Evolutionary conservation across 1,140 invertebrate species (phyloP), one percentile per base, ranked within the genome.

Genomic region (Oedothorax gibbosus): DNA sequence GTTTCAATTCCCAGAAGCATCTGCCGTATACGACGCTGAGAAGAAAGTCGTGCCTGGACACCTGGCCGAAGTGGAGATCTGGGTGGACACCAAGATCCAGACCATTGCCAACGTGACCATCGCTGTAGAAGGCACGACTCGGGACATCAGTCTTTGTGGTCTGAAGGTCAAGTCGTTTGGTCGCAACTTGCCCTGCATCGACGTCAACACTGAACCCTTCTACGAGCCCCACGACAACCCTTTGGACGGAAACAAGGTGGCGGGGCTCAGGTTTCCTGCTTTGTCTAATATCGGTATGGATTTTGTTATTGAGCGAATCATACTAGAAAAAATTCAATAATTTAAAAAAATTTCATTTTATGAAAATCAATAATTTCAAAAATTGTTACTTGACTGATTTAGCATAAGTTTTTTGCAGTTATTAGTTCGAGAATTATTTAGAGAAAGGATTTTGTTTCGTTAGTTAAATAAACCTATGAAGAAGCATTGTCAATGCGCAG

Each of bases 241-340:
- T 0, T 54, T 80, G 10, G 85, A 87, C 18, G 82, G 86, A 15
- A 88, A 87, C 54, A 86, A 80, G 18, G 71, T 78, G 14, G 87
- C 87, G 3, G 76, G 68, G 15, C 57, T 88, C 0, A 79, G 68
- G 10, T 85, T 88, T 53, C 57, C 87, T 5, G 85, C 75, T 7
- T 50, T 88, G 7, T 85, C 87, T 10, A 88, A 88, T 71, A 56
- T 87, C 49, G 87, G 87, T 86, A 78, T 73, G 86, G 35, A 80
- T 35, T 6, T 20, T 21, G 9, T 11, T 56, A 21, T 11, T 18
- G 18, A 35, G 35, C 2, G 1, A 35, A 35, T 35, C 35, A 35
- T 35, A 35, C 5, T 35, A n/a, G n/a, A n/a, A n/a, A n/a, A n/a
- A n/a, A n/a, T n/a, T n/a, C n/a, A n/a, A n/a, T n/a, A n/a, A n/a